phyloP scores from a whole-genome alignment of 23 tunicate genomes.

The Halocynthia roretzi region DNA sequence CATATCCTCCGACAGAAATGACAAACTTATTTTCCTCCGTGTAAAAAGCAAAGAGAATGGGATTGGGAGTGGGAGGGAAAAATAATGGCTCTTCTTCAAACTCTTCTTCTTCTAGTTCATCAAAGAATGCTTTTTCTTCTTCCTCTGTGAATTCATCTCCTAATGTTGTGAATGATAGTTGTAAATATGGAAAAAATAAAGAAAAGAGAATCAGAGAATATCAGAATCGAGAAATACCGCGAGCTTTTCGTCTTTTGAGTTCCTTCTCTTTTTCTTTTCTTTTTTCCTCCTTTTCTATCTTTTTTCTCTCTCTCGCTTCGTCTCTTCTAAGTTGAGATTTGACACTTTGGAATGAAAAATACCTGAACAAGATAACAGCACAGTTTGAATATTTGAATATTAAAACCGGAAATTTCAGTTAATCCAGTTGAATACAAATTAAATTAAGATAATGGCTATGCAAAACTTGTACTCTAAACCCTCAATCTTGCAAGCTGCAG shows the following conservation, averaged over 20 bases:
- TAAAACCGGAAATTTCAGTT: too few species aligned
- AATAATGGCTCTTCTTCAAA: constrained; percentile 55
- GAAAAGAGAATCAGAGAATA: background rate
- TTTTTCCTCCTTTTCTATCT: constrained; percentile 38
- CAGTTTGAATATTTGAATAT: too few species aligned
- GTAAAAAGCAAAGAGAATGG: constrained; percentile 70
- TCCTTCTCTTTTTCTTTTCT: constrained; percentile 61
- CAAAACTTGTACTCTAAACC: too few species aligned
- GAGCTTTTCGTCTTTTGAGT: constrained; percentile 63
- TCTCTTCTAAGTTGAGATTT: constrained; percentile 66
- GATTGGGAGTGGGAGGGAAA: constrained; percentile 56
- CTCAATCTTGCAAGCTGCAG: too few species aligned
- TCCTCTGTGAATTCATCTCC: constrained; percentile 84
- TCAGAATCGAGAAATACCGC: constrained; percentile 31
- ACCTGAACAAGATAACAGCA: constrained; percentile 22
- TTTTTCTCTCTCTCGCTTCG: constrained; percentile 62
- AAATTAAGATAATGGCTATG: too few species aligned
- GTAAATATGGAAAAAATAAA: background rate
- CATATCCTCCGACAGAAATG: constrained; percentile 74
- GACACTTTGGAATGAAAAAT: constrained; percentile 78
- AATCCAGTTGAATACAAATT: too few species aligned
- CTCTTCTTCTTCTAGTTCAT: constrained; percentile 54
- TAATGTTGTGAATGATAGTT: constrained; percentile 10
- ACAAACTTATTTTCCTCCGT: constrained; percentile 41
- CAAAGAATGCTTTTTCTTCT: constrained; percentile 71